Base-by-base conservation (phyloP, 2,113 vertebrate species). In the Malurus melanocephalus region DNA sequence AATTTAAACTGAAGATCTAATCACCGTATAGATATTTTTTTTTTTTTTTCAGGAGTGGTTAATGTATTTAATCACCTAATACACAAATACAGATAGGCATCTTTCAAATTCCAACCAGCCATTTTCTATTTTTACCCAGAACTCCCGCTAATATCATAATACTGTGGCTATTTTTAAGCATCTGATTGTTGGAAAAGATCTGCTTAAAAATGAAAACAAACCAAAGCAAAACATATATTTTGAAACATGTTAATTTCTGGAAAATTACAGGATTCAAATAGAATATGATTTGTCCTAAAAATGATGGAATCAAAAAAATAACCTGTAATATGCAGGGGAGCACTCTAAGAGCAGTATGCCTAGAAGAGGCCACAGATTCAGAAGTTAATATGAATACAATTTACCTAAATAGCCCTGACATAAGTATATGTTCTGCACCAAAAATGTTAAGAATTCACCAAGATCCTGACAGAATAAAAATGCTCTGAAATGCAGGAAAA, bases 61-160 rank as follows among this genome's bases (percentile, higher is more conserved):
- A 8, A 8, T 35, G 16, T 24, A 24, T 61, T 69, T 67, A 40
- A 28, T 46, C 24, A 4, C 10, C 9, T 74, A 62, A 32, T 32
- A 20, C 5, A 43, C 5, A 69, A 11, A 23, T n/a, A 10, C 38
- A 8, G 6, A 56, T 46, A 83, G 10, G 11, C 10, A 55, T n/a
- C 20, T 21, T 19, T 89, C 12, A 75, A 33, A 55, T 59, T 9
- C 10, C 10, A 74, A 9, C 0, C 48, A 66, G 10, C 0, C 0
- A 0, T 66, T 59, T 51, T 24, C 8, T 65, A 32, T 20, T 80
- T 89, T 72, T 59, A 55, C 8, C 5, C 10, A 72, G 5, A 12
- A n/a, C 3, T 78, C 4, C 6, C 3, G 52, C 22, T 33, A 22
- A 12, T n/a, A 73, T 2, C 2, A 68, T 16, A 32, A 56, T 55